Conservation (phyloP, 2,113 vertebrate species). For the Syngnathus typhle region DNA sequence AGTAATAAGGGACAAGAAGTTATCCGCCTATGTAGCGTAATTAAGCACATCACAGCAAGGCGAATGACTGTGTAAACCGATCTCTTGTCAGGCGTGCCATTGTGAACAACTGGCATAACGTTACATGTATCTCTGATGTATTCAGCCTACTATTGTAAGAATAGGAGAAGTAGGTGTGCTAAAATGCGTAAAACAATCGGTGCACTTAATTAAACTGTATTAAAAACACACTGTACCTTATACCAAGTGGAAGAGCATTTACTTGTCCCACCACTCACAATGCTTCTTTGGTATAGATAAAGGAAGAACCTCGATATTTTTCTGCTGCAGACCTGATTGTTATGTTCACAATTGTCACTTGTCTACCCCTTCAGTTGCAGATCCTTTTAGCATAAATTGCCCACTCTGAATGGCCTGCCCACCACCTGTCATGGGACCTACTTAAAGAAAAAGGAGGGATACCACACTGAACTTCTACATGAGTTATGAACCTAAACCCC, state of each 20-base stretch:
- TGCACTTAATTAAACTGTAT: no score
- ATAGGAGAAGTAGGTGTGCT: neutral
- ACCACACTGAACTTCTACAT: slow-evolving; percentile 54
- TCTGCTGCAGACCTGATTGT: neutral
- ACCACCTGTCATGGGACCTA: slow-evolving; percentile 48
- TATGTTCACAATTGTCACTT: neutral
- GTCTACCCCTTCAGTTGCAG: neutral
- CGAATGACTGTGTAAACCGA: neutral
- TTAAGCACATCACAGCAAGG: neutral
- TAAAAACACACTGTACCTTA: neutral
- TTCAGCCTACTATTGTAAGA: neutral
- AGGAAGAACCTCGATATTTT: neutral
- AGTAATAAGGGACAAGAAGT: neutral
- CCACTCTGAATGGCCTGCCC: slow-evolving; percentile 45
- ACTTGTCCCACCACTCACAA: neutral
- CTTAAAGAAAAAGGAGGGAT: slow-evolving; percentile 44
- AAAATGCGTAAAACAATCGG: neutral
- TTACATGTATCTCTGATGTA: neutral
- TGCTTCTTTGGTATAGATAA: neutral
- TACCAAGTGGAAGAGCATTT: neutral
- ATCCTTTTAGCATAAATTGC: slow-evolving; percentile 2
- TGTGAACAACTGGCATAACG: no score
- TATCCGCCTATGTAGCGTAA: neutral
- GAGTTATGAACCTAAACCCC: slow-evolving; percentile 95
- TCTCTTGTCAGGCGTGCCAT: neutral